Evolutionary conservation across 92 coral and sea anemone genomes (phyloP).

Genomic region (Actinernus sp.): DNA sequence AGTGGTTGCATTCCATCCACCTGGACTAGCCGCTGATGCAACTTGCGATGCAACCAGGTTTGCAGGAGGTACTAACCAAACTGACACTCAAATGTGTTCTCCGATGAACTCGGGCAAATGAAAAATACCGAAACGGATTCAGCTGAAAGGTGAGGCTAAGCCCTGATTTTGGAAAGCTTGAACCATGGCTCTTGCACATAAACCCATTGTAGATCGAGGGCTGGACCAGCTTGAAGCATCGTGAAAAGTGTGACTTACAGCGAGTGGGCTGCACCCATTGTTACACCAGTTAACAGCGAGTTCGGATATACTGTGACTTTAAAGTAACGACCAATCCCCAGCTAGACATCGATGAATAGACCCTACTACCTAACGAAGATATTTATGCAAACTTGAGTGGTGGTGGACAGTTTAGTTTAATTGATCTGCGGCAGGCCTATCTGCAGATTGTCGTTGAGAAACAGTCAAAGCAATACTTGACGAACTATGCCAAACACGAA

Average conservation of each 20-base stretch:
- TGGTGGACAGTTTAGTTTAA: slow-evolving; percentile 35
- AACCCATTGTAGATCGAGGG: slow-evolving; percentile 17
- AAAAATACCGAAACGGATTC: too few relatives aligned
- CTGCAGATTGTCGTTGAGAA: slow-evolving; percentile 59
- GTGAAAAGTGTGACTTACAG: slow-evolving; percentile 19
- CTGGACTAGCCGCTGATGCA: slow-evolving; percentile 43
- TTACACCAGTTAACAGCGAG: slow-evolving; percentile 33
- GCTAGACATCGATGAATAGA: slow-evolving; percentile 19
- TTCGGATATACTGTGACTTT: slow-evolving; percentile 50
- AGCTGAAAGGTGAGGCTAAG: background rate
- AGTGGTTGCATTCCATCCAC: slow-evolving; percentile 40
- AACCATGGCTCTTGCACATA: slow-evolving; percentile 16
- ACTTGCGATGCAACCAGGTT: background rate
- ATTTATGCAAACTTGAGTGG: slow-evolving; percentile 32
- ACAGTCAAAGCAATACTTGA: slow-evolving; percentile 21
- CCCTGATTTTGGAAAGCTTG: slow-evolving; percentile 30
- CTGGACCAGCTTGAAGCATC: slow-evolving; percentile 28
- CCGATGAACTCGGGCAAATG: too few relatives aligned
- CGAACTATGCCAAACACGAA: too few relatives aligned
- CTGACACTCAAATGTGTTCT: too few relatives aligned
- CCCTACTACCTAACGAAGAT: slow-evolving; percentile 17
- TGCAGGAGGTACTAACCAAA: slow-evolving; percentile 30
- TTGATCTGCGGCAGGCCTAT: slow-evolving; percentile 69
- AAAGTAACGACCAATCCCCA: slow-evolving; percentile 43
- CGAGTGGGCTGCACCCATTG: slow-evolving; percentile 38